phyloP scores from a whole-genome alignment of 2,888 invertebrate species.

The Gonocerus acuteangulatus region DNA sequence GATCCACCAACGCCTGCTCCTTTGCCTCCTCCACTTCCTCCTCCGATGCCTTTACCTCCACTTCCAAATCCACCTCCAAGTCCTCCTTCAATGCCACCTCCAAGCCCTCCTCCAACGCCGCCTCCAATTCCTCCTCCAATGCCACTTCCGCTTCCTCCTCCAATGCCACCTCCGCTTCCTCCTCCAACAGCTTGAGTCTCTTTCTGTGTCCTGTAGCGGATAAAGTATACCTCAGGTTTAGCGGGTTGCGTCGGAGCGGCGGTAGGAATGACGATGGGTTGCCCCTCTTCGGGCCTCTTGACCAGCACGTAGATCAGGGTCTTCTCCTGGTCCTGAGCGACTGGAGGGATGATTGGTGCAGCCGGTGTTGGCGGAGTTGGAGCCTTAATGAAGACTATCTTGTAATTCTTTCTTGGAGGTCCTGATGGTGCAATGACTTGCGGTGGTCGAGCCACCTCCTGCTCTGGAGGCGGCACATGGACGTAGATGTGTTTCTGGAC shows the following conservation, averaged over 20 bases:
- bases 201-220: conserved; percentile 56
- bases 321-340: conserved; percentile 73
- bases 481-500: conserved; percentile 84
- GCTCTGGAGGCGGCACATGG: conserved; percentile 81
- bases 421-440: conserved; percentile 59
- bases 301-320: conserved; percentile 81
- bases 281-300: conserved; percentile 78
- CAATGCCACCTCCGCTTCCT: conserved; percentile 43
- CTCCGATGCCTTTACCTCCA: conserved; percentile 37
- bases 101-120: too few relatives aligned
- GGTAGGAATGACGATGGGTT: conserved; percentile 68
- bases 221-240: conserved; percentile 86
- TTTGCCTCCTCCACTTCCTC: conserved; percentile 34
- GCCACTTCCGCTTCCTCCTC: conserved; percentile 24
- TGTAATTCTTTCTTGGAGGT: conserved; percentile 79
- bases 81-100: too few relatives aligned
- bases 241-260: conserved; percentile 72
- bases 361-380: conserved; percentile 50
- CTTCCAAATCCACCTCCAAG: too few relatives aligned
- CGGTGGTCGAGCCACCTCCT: conserved; percentile 55
- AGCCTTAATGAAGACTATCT: conserved; percentile 84
- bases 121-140: too few relatives aligned
- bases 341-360: conserved; percentile 69
- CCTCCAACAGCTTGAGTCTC: conserved; percentile 44
- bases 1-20: conserved; percentile 39